Conservation (phyloP, 64 coral and sea anemone genomes). For the Stichodactyla helianthus region DNA sequence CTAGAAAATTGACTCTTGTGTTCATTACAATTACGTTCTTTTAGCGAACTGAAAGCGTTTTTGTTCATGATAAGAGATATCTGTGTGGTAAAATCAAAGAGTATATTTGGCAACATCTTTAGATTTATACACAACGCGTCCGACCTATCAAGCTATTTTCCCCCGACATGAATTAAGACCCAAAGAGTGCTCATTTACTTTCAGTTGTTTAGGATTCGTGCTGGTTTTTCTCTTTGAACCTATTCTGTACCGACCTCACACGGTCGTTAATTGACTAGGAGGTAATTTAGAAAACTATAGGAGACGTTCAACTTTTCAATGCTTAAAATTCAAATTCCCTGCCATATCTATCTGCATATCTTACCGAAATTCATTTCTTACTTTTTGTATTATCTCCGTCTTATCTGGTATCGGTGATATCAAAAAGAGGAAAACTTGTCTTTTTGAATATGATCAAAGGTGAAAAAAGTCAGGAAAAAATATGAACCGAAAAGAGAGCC, state of each 20-base stretch:
- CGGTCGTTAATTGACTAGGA: not conserved
- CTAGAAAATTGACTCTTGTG: too few relatives aligned
- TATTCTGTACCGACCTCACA: not conserved
- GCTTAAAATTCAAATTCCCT: not conserved
- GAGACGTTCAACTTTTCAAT: not conserved
- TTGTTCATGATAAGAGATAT: too few relatives aligned
- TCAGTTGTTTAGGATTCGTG: not conserved
- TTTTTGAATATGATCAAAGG: not conserved
- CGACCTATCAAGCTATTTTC: too few relatives aligned
- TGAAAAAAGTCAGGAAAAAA: not conserved
- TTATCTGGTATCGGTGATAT: conserved; percentile 6
- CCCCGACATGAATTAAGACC: too few relatives aligned
- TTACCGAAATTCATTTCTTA: not conserved
- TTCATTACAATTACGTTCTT: too few relatives aligned
- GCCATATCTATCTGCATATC: not conserved
- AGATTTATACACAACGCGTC: too few relatives aligned
- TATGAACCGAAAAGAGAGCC: not conserved
- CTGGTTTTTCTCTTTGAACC: not conserved
- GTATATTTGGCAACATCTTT: too few relatives aligned
- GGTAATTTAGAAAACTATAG: not conserved
- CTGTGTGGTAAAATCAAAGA: too few relatives aligned
- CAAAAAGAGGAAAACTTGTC: not conserved
- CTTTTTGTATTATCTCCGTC: not conserved
- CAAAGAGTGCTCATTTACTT: not conserved
- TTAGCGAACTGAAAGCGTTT: too few relatives aligned